Evolutionary conservation across 2,888 invertebrate genomes (phyloP), one percentile per base, ranked within the genome.

Genomic region (Rapana venosa): DNA sequence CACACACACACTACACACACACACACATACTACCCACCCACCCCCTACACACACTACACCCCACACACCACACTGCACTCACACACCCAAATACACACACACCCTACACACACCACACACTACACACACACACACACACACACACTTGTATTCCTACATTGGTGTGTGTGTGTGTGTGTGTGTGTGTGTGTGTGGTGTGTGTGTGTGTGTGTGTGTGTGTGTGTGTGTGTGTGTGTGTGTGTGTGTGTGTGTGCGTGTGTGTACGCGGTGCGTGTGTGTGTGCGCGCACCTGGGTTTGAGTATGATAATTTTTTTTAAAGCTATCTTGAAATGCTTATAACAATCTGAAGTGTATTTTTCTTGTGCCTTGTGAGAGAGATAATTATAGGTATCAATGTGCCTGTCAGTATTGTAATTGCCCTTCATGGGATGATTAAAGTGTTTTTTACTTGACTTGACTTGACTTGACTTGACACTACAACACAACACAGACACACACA

Each of bases 181-280:
- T 47, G 83, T 17, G 83, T 83, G 83, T 47, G 83, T n/a, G 83
- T 83, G 83, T 26, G n/a, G 47, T 83, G 83, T 47, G 83, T 83
- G 47, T 83, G 47, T 83, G 83, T 83, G 83, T 83, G 83, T 35
- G 83, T 83, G 83, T 36, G 47, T 47, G 83, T 36, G 47, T 83
- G 83, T 47, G 47, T 83, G 83, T 47, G 47, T 83, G 83, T 36
- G 47, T 47, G 83, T 36, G 17, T 83, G 36, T 36, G 15, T 36
- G 83, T 36, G 26, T 83, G 83, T 17, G 47, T 83, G 83, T 26
- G 47, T 83, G 83, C 32, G 47, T 83, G 36, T 47, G 83, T 83
- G 47, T 36, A 47, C 47, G 47, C 6, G 70, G 81, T 47, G 79
- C 32, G 79, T 32, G 79, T 79, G 79, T 32, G 79, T 32, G 30